These are phyloP conservation scores for Holocentrus rufus DNA, from an alignment of 2,797 vertebrate genomes.

Conservation along the genomic window DNA sequence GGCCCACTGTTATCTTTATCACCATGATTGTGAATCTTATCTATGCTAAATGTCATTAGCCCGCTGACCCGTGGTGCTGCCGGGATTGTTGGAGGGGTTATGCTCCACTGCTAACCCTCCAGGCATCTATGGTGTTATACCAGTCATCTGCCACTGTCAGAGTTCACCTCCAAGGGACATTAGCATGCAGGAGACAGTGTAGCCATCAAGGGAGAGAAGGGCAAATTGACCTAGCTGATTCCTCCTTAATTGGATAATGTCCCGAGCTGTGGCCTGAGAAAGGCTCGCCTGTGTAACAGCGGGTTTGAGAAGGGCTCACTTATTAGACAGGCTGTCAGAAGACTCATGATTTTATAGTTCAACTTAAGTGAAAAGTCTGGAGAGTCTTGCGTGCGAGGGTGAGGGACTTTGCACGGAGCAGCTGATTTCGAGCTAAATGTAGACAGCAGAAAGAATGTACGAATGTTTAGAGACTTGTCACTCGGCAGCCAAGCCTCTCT, in stretches of 20 bases:
- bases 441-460: neutral
- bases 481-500: neutral
- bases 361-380: constrained; percentile 23
- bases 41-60: constrained; percentile 68
- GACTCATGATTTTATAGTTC: constrained; percentile 41
- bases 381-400: neutral
- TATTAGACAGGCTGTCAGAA: constrained; percentile 50
- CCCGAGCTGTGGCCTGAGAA: constrained; percentile 67
- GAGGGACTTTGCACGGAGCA: constrained; percentile 18
- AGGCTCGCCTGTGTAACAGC: constrained; percentile 53
- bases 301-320: constrained; percentile 38
- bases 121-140: constrained; percentile 57
- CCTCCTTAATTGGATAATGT: constrained; percentile 79
- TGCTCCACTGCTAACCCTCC: constrained; percentile 41
- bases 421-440: constrained; percentile 13
- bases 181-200: constrained; percentile 73
- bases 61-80: constrained; percentile 63
- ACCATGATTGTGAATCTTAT: constrained; percentile 66
- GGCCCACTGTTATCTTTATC: constrained; percentile 69
- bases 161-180: constrained; percentile 65
- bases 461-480: neutral
- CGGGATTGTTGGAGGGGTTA: constrained; percentile 58
- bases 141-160: constrained; percentile 59
- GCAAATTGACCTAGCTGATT: constrained; percentile 78
- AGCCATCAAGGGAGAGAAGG: constrained; percentile 70